Evolutionary conservation across 2,113 vertebrate species (phyloP).

Genomic region (Piaya cayana): DNA sequence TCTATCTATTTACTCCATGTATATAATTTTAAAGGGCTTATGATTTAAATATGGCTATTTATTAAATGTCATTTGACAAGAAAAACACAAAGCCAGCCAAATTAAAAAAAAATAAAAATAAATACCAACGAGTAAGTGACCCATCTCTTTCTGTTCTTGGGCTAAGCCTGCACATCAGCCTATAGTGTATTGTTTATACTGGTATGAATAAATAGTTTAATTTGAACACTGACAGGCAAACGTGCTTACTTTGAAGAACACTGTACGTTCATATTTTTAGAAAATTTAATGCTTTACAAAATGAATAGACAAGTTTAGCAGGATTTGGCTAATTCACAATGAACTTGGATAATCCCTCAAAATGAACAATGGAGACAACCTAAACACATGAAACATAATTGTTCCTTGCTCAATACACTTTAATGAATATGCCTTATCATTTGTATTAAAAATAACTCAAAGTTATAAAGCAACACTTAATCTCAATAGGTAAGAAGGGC

Average conservation of each 20-base stretch:
- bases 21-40: background rate
- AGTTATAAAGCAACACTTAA: conserved; percentile 31
- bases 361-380: conserved; percentile 45
- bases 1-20: background rate
- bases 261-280: background rate
- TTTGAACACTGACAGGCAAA: conserved; percentile 18
- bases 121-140: background rate
- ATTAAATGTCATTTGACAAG: background rate
- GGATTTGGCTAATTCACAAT: background rate
- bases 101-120: background rate
- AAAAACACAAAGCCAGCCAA: background rate
- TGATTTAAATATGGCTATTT: background rate
- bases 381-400: background rate
- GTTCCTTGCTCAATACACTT: conserved; percentile 1
- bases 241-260: conserved; percentile 25
- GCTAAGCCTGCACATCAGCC: background rate
- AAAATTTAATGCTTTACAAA: background rate
- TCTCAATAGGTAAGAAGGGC: background rate
- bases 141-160: background rate
- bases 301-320: conserved; percentile 9
- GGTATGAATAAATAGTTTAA: conserved; percentile 6
- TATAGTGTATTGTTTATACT: background rate
- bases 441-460: background rate
- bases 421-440: background rate
- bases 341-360: conserved; percentile 50